Evolutionary conservation across 2,113 vertebrate genomes (phyloP), one percentile per base, ranked within the genome.

Genomic region (Cacatua alba): DNA sequence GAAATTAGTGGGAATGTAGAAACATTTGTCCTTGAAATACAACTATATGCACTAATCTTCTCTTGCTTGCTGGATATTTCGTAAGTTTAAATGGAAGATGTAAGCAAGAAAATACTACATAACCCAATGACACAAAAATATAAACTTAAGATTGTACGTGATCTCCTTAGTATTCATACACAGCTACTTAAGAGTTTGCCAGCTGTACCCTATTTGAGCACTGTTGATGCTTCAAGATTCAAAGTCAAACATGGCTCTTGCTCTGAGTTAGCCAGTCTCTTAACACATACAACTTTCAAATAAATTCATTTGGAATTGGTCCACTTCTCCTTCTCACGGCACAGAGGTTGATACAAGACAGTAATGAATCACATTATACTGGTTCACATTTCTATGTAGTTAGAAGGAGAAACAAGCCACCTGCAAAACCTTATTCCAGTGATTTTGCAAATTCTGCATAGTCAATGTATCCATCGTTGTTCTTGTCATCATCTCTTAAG

Each of bases 401-500:
- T 31, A 90, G 74, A 65, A 86, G 88, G 72, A 81, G 49, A 84
- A 75, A 62, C 48, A 64, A 84, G 86, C 55, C 67, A 62, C 72
- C 37, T 49, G 39, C 44, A 57, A 64, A 72, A 60, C 11, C 67
- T 97, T 97, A 99, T 94, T 99, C 99, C 91, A 99, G 97, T 13
- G 99, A 99, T 93, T 98, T 99, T 83, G 99, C 99, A 74, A 99
- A 99, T 94, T 99, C 99, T 19, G 99, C 99, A 53, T 99, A 99
- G 96, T 99, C 99, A 51, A 99, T 99, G 95, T 99, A 99, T 26
- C 99, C 99, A 0, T 99, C 99, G 2, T 99, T 99, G 98, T 99
- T 99, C 96, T 99, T 99, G 97, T 99, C 99, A 48, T 99, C 99
- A 15, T 99, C 99, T 92, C 88, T 97, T 89, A 99, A 98, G 68